Conservation (phyloP, 2,113 vertebrate species). For the Isurus oxyrinchus region DNA sequence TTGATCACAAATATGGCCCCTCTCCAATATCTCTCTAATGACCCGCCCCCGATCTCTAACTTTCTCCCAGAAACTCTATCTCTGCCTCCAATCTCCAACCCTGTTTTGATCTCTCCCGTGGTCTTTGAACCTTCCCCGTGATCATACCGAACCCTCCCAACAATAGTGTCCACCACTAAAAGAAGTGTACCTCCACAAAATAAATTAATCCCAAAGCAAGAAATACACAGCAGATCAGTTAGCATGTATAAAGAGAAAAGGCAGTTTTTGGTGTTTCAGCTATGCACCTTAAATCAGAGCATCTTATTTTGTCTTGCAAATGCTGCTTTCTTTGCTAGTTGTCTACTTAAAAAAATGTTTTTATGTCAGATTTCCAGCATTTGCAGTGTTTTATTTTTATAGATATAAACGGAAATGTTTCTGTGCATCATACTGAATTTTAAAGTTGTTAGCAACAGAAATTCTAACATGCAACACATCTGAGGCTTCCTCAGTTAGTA, state of each 20-base stretch:
- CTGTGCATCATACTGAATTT: neutral
- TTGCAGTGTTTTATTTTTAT: neutral
- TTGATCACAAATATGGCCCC: neutral
- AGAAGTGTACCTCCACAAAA: no score
- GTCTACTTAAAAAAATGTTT: neutral
- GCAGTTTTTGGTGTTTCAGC: neutral
- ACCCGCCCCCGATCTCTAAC: neutral
- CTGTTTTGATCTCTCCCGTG: neutral
- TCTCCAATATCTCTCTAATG: neutral
- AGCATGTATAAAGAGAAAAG: neutral
- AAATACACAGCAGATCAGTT: neutral
- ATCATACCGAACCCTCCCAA: neutral
- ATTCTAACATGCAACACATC: neutral
- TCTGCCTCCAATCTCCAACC: neutral
- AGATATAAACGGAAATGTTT: neutral
- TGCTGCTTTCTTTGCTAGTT: neutral
- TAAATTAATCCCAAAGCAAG: neutral
- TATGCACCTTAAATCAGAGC: neutral
- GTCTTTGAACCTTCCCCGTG: neutral
- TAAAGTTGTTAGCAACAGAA: neutral
- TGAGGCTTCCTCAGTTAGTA: neutral
- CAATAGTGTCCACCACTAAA: no score
- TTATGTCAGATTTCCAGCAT: conserved; percentile 5
- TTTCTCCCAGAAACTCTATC: neutral
- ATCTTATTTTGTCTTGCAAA: neutral